Base-by-base conservation (phyloP, 2,888 invertebrate genomes). In the Psococerastis gibbosa region DNA sequence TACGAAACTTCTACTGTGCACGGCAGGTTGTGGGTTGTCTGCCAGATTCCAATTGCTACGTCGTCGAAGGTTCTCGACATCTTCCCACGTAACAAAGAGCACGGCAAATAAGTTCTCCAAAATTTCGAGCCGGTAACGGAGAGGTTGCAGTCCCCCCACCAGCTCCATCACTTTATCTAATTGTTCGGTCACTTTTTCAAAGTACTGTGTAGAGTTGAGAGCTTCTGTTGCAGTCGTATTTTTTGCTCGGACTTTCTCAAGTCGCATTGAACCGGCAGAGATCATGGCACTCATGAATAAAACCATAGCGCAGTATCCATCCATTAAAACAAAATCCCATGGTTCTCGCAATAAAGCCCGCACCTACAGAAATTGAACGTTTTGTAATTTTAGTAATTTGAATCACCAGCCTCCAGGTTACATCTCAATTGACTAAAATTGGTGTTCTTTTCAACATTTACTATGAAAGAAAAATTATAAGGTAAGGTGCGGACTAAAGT, bases 51-150 rank as follows among this genome's bases (percentile, higher is more conserved):
- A 11, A 11, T 11, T 27, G 11, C 11, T 6, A 6, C 27, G 27
- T 11, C 27, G 17, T 8, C 8, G 22, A 17, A 38, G 3, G 11
- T 11, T 20, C 20, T 38, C n/a, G 16, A 43, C 35, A 41, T 75
- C 71, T 53, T 75, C 71, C 51, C 69, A 67, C 49, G 72, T 68
- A 41, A 78, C 54, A 58, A 80, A 79, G 32, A 82, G 64, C 51
- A 81, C 67, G 1, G 74, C 68, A 57, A 80, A 82, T 49, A 82
- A 68, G 57, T 79, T 73, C 57, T 81, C 78, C 44, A 82, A 66
- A 1, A 78, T 65, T 61, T 79, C 75, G 1, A 69, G 17, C 32
- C 45, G 45, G 17, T 13, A 15, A 23, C 11, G 11, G 27, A 27
- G 11, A 27, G 8, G 27, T 27, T 27, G 27, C 27, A 27, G 27